These are phyloP conservation scores for Polyommatus icarus DNA, from an alignment of 2,888 invertebrate species.

Conservation along the genomic window DNA sequence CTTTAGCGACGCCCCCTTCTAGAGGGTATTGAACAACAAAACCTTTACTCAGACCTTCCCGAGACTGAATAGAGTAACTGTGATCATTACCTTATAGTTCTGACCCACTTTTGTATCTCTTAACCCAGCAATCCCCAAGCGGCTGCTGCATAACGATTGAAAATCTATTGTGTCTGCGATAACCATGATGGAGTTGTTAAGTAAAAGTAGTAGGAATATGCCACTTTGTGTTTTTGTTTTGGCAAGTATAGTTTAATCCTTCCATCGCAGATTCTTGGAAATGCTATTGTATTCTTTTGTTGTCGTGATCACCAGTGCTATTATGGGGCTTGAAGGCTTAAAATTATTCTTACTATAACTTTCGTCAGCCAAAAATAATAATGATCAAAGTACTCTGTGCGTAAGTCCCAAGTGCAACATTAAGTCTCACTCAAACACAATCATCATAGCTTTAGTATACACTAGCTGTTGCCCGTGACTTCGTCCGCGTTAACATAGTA, in stretches of 20 bases:
- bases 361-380: conserved; percentile 38
- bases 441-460: conserved; percentile 60
- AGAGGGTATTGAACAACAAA: conserved; percentile 71
- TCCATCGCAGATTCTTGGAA: no score
- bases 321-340: no score
- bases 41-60: conserved; percentile 91
- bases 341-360: neutral
- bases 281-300: no score
- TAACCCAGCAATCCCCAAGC: no score
- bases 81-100: conserved; percentile 27
- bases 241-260: neutral
- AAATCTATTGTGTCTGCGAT: no score
- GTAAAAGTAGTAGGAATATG: conserved; percentile 26
- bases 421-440: conserved; percentile 78
- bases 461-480: no score
- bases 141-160: no score
- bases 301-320: no score
- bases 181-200: neutral
- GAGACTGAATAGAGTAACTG: conserved; percentile 75
- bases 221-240: neutral
- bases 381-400: conserved; percentile 76
- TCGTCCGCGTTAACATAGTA: no score
- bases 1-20: conserved; percentile 82
- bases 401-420: conserved; percentile 87
- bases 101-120: conserved; percentile 33